Percentiles rank a stretch among this genome's conserved stretches.
Conservation (phyloP, 2,797 vertebrate genomes). For the Streptopelia turtur region DNA sequence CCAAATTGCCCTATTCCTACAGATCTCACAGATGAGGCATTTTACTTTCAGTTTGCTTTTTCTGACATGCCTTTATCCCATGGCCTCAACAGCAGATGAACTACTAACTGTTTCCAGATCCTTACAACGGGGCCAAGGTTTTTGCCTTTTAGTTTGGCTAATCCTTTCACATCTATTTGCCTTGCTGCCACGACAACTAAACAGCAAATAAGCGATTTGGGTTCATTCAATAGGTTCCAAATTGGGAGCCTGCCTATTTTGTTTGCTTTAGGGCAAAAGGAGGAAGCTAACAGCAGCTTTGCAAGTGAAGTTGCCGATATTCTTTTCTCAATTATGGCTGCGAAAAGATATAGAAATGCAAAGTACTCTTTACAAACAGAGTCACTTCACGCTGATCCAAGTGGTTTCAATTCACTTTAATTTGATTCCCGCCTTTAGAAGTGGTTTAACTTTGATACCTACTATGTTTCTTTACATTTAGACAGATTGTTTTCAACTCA, state of each 20-base stretch:
- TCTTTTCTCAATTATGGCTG: constrained; percentile 60
- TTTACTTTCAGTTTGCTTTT: background rate
- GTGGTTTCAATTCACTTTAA: constrained; percentile 11
- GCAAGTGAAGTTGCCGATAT: constrained; percentile 19
- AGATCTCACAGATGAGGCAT: background rate
- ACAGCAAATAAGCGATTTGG: constrained; percentile 61
- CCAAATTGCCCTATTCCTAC: background rate
- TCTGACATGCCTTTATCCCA: background rate
- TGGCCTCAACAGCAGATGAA: background rate
- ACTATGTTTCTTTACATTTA: background rate
- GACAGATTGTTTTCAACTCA: constrained; percentile 11
- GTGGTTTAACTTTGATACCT: constrained; percentile 27
- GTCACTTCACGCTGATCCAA: background rate
- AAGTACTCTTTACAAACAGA: constrained; percentile 39
- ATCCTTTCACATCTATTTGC: constrained; percentile 72
- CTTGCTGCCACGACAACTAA: constrained; percentile 67
- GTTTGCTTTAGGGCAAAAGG: constrained; percentile 67
- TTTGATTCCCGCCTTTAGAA: background rate
- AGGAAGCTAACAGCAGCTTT: constrained; percentile 61
- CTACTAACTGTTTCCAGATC: background rate
- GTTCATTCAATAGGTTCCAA: constrained; percentile 60
- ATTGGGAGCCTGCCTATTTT: constrained; percentile 63
- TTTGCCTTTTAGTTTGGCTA: constrained; percentile 49
- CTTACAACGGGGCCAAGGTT: background rate
- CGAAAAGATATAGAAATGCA: constrained; percentile 58